These are phyloP conservation scores for Petrocephalus schoutedeni DNA, from an alignment of 2,797 vertebrate genomes.

Conservation along the genomic window DNA sequence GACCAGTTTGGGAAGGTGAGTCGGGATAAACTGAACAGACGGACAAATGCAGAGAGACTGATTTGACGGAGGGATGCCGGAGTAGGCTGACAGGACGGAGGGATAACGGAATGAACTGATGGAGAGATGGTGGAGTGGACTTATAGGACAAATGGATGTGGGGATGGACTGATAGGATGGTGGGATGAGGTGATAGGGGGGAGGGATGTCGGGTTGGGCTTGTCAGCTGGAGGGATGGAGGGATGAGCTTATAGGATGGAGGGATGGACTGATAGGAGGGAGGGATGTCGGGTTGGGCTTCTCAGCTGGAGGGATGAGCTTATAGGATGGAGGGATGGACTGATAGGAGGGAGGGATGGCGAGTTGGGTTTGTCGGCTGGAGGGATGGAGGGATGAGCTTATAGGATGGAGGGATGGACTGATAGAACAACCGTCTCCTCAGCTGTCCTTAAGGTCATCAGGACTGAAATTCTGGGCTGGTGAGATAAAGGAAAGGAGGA, in stretches of 20 bases:
- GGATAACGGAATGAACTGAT: slow-evolving; percentile 38
- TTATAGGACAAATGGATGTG: not conserved
- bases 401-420: not conserved
- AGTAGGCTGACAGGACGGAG: not conserved
- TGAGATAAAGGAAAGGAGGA: not conserved
- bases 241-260: not conserved
- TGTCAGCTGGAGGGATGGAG: not conserved
- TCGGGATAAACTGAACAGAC: slow-evolving; percentile 19
- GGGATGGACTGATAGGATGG: not conserved
- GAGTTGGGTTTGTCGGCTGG: not conserved
- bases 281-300: not conserved
- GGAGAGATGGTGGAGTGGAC: slow-evolving; percentile 28
- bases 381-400: not conserved
- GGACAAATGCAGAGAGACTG: not conserved
- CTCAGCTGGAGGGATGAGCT: not conserved
- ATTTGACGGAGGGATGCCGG: not conserved
- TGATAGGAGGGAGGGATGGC: not conserved
- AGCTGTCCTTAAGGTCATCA: not conserved
- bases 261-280: not conserved
- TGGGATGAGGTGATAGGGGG: not conserved
- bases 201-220: not conserved
- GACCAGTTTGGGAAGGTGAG: slow-evolving; percentile 98
- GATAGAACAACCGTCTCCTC: not conserved
- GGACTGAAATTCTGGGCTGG: not conserved
- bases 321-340: not conserved